Evolutionary conservation across 1,140 invertebrate species (phyloP), one percentile per base, ranked within the genome.

Genomic region (Dendrolimus punctatus): DNA sequence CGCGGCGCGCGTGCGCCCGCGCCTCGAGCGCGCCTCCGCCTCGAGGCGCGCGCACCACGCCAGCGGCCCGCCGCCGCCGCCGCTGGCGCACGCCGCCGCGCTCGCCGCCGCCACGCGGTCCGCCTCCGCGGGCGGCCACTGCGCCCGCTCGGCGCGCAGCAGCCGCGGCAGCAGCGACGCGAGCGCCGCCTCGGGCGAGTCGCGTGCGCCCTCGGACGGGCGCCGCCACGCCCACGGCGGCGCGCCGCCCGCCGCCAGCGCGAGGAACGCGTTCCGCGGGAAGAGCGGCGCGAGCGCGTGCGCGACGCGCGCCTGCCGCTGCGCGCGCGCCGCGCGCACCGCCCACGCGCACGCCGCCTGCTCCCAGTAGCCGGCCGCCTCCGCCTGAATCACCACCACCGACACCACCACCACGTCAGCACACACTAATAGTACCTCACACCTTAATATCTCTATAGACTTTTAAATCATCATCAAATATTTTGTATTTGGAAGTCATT

Each of bases 251-350:
- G 51, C 58, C 49, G 46, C 38, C 9, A 76, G 57, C 8, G 64
- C 62, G 44, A 74, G 62, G 10, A 61, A 55, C 5, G 55, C 60
- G 60, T 65, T 66, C 51, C 66, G 57, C 39, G 73, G 69, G 60
- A 59, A 68, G 36, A 57, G 57, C 10, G 55, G 55, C 8, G 58
- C 55, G 9, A 65, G 61, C n/a, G n/a, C 23, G 45, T 61, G 62
- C 51, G 71, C 65, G 49, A 42, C 49, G 9, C 6, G 8, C 39
- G 40, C 49, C 36, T 53, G 51, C 44, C 53, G 47, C 36, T 43
- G 39, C 51, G 38, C 49, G 40, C 45, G 59, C 50, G 55, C 64
- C 49, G 50, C 62, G 46, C 36, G 44, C 39, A 6, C 53, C 64
- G 43, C 36, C 58, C 58, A 37, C 44, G 56, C 58, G 59, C 60